These are phyloP conservation scores for Halocynthia roretzi DNA, from an alignment of 23 tunicate genomes.

Conservation along the genomic window DNA sequence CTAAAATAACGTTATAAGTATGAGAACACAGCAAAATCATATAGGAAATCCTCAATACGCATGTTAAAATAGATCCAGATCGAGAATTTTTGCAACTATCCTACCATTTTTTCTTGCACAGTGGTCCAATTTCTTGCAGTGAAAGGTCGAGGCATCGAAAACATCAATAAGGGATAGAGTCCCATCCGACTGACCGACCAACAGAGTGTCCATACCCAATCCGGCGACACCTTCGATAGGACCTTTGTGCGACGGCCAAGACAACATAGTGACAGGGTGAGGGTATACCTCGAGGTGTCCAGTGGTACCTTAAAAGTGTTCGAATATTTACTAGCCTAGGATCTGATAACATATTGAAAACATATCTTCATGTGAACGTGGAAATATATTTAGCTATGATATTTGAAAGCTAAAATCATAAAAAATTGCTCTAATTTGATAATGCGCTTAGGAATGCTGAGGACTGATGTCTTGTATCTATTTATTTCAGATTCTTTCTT, in stretches of 20 bases:
- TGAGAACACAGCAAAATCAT: not conserved
- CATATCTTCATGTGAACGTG: not conserved
- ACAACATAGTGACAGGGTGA: conserved; percentile 38
- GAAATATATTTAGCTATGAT: not conserved
- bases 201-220: conserved; percentile 48
- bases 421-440: not conserved
- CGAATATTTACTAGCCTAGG: too few relatives aligned
- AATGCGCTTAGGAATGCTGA: too few relatives aligned
- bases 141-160: conserved; percentile 75
- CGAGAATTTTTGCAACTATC: not conserved
- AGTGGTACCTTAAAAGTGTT: conserved; percentile 22
- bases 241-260: conserved; percentile 58
- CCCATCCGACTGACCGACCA: conserved; percentile 61
- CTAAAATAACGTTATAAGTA: conserved; percentile 29
- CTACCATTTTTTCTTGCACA: conserved; percentile 73
- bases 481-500: too few relatives aligned
- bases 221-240: conserved; percentile 71
- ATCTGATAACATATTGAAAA: too few relatives aligned
- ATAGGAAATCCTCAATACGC: not conserved
- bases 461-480: too few relatives aligned
- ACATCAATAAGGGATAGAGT: conserved; percentile 57
- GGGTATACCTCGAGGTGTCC: conserved; percentile 51
- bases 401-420: not conserved
- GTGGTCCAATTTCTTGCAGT: conserved; percentile 35
- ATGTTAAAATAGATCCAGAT: not conserved